Base-by-base conservation (phyloP, 2,888 invertebrate species). In the Zygogramma bicolorata region DNA sequence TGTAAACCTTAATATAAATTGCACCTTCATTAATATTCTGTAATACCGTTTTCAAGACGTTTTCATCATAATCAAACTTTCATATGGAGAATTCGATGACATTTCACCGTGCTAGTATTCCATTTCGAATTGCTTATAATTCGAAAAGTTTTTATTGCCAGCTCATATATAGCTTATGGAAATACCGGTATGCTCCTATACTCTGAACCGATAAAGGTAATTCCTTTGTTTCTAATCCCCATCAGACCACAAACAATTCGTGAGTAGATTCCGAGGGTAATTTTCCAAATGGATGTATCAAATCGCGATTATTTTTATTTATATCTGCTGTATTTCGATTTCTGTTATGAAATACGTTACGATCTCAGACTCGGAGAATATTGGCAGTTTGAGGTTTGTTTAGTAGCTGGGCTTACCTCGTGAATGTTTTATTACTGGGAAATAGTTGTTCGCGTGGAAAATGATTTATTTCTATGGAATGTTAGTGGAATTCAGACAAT, bases 161-260 rank as follows among this genome's bases (percentile, higher is more conserved):
- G 27, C 53, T 10, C 0, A 53, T 53, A n/a, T n/a, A n/a, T n/a
- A n/a, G n/a, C n/a, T n/a, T n/a, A n/a, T n/a, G n/a, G n/a, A n/a
- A n/a, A n/a, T n/a, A n/a, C n/a, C 25, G 53, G 25, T 25, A 53
- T 53, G 5, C n/a, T 25, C 3, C 25, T 53, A 10, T 53, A 25
- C 27, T 53, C 53, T 13, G 1, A 53, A 53, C 53, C 25, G 25
- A 53, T 53, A 27, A 53, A 53, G 53, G 22, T 53, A 53, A 53
- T 27, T 10, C 53, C n/a, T 53, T 53, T 53, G 27, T 27, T 53
- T 27, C 25, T 53, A 53, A 53, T 53, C n/a, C 53, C 53, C 53
- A 53, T 53, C 53, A 53, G 53, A 53, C 25, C 53, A 53, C 25
- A 53, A 53, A 53, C 53, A 53, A 53, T 53, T 53, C 27, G 53